These are phyloP conservation scores for Pammene aurita DNA, from an alignment of 2,888 invertebrate genomes.

Conservation along the genomic window DNA sequence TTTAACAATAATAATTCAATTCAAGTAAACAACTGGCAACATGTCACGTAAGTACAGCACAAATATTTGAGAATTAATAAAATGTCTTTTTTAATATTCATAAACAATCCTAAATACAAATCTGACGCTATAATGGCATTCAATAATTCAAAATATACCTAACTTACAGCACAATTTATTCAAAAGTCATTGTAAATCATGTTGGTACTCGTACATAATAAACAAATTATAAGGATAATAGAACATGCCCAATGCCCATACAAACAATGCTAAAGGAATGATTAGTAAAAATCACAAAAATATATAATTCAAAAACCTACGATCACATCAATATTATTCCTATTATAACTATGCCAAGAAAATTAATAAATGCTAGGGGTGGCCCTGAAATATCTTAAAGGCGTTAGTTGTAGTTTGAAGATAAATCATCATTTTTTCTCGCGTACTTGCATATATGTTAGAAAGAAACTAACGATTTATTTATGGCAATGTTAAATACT, in stretches of 20 bases:
- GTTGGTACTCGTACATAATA: background rate
- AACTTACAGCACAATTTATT: background rate
- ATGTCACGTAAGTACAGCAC: conserved; percentile 21
- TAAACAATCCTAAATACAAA: background rate
- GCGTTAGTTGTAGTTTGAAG: background rate
- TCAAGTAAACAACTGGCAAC: conserved; percentile 39
- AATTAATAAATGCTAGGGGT: conserved; percentile 6
- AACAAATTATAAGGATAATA: background rate
- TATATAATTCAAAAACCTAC: background rate
- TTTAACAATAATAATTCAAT: conserved; percentile 35
- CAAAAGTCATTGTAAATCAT: no score
- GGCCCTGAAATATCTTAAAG: background rate
- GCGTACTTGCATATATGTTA: no score
- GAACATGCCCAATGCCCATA: conserved; percentile 1
- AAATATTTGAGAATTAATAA: conserved; percentile 6
- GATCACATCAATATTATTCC: conserved; percentile 4
- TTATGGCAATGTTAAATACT: no score
- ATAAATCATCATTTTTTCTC: background rate
- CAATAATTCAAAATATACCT: background rate
- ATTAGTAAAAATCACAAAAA: conserved; percentile 32
- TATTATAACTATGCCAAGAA: background rate
- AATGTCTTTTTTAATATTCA: conserved; percentile 23
- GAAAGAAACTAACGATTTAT: no score
- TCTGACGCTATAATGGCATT: no score
- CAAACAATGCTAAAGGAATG: conserved; percentile 28